Percentiles rank a stretch among this genome's conserved stretches.
phyloP scores from a whole-genome alignment of 30 jellyfish, hydroid and myxozoan species.

The Cassiopea andromeda region DNA sequence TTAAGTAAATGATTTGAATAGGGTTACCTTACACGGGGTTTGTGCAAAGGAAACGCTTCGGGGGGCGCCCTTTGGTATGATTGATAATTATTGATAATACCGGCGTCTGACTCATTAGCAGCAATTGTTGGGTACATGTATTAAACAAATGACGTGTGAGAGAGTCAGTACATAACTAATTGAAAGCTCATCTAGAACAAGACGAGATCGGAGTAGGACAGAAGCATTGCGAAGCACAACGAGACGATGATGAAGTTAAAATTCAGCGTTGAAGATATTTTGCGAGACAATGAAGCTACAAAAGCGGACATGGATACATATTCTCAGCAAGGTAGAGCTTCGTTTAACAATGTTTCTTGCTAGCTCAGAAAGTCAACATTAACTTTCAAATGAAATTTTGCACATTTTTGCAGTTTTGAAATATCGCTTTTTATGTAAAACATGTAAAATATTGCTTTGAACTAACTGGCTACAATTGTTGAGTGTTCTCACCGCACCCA shows the following conservation, averaged over 20 bases:
- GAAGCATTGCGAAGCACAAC: not conserved
- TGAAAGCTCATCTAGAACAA: not conserved
- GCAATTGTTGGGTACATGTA: constrained; percentile 8
- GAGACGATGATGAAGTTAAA: constrained; percentile 48
- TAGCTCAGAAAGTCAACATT: no score
- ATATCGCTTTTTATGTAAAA: no score
- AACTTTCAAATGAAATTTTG: no score
- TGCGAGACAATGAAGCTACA: not conserved
- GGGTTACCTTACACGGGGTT: constrained; percentile 13
- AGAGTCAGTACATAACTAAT: constrained; percentile 11
- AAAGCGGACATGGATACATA: not conserved
- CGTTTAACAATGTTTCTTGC: no score
- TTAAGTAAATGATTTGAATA: constrained; percentile 12
- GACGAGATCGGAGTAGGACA: not conserved
- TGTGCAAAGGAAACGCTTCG: constrained; percentile 52
- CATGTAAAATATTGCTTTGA: no score
- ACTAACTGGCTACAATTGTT: no score
- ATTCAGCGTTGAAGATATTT: constrained; percentile 60
- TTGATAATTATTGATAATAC: constrained; percentile 38
- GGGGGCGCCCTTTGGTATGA: constrained; percentile 57
- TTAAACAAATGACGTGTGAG: not conserved
- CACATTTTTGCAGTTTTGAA: no score
- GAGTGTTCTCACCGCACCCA: no score
- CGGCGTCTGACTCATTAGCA: constrained; percentile 68
- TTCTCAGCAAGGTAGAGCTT: not conserved